A percentile compares a stretch with the other conserved stretches of the same genome.
These are phyloP conservation scores for Mesoclemmys tuberculata DNA, from an alignment of 2,113 vertebrate genomes.

Conservation along the genomic window DNA sequence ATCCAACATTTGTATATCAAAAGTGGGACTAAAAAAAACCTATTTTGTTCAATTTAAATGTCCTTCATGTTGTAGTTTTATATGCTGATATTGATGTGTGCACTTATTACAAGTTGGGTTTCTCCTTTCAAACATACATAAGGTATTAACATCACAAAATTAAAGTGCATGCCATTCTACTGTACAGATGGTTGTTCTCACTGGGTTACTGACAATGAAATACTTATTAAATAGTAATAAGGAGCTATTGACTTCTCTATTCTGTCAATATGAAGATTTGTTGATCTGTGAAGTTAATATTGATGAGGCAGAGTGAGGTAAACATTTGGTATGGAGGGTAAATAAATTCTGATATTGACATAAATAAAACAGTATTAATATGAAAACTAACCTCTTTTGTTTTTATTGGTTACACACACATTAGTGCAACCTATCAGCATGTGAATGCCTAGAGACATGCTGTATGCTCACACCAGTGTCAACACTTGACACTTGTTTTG, in stretches of 20 bases:
- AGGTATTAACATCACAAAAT: constrained; percentile 61
- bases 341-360: constrained; percentile 35
- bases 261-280: constrained; percentile 76
- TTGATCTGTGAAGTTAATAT: constrained; percentile 71
- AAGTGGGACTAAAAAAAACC: constrained; percentile 57
- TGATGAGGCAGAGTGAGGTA: constrained; percentile 66
- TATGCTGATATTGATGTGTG: constrained; percentile 37
- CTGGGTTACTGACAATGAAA: constrained; percentile 72
- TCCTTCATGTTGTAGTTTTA: constrained; percentile 73
- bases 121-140: constrained; percentile 45
- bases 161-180: constrained; percentile 57
- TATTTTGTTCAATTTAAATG: constrained; percentile 74
- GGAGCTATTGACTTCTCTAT: constrained; percentile 71
- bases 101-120: constrained; percentile 56
- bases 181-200: constrained; percentile 71
- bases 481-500: constrained; percentile 13
- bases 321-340: constrained; percentile 48
- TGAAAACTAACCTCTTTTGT: constrained; percentile 26
- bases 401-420: constrained; percentile 28
- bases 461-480: neutral
- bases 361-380: constrained; percentile 3
- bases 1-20: constrained; percentile 76
- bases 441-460: neutral
- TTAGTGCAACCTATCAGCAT: constrained; percentile 21
- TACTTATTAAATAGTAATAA: constrained; percentile 81